Conservation (phyloP, 2,888 invertebrate genomes). For the Phymatocera aterrima region DNA sequence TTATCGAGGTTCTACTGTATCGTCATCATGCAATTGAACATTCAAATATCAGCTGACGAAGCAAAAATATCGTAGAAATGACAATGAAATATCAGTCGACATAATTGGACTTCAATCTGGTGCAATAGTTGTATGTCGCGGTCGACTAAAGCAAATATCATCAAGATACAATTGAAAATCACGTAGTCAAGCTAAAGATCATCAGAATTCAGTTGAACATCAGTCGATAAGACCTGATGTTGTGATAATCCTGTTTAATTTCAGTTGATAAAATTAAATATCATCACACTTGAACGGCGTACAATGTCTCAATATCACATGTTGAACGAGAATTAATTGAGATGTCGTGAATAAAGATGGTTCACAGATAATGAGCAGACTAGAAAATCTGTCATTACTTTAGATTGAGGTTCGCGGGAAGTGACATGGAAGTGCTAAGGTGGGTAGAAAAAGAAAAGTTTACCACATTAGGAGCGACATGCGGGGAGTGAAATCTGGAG, state of each 20-base stretch:
- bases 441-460: constrained; percentile 9
- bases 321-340: neutral
- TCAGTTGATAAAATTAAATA: neutral
- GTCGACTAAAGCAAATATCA: neutral
- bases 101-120: neutral
- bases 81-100: neutral
- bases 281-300: neutral
- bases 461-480: constrained; percentile 2
- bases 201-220: neutral
- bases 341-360: neutral
- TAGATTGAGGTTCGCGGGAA: neutral
- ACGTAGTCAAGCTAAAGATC: neutral
- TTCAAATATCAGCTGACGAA: neutral
- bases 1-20: too few species aligned
- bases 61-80: neutral
- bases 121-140: neutral
- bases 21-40: neutral
- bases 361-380: neutral
- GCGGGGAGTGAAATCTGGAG: constrained; percentile 18
- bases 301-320: neutral
- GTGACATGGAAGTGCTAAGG: neutral
- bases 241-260: neutral
- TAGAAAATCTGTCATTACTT: constrained; percentile 9
- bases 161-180: neutral
- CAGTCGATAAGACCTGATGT: neutral